Evolutionary conservation across 2,888 invertebrate genomes (phyloP).

Genomic region (Psylliodes chrysocephalus): DNA sequence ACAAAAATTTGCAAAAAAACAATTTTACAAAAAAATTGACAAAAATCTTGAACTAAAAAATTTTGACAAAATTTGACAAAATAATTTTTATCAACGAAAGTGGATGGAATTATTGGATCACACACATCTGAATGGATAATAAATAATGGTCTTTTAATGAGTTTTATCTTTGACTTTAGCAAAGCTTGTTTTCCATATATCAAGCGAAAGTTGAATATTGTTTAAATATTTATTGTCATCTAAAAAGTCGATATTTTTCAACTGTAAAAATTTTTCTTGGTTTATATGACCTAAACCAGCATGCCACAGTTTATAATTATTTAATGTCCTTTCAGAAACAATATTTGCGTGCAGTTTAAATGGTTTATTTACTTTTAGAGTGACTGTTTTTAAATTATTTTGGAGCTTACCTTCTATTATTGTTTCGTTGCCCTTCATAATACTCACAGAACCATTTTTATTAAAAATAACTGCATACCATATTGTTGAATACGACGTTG

Average conservation of each 20-base stretch:
- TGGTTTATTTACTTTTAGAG: too few relatives aligned
- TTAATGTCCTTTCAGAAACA: too few relatives aligned
- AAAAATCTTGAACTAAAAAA: too few relatives aligned
- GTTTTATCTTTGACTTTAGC: constrained; percentile 30
- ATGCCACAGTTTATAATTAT: constrained; percentile 22
- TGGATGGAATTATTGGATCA: constrained; percentile 18
- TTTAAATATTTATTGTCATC: constrained; percentile 18
- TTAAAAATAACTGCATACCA: too few relatives aligned
- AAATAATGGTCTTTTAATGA: constrained; percentile 23
- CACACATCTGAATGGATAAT: constrained; percentile 27
- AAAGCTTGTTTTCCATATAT: constrained; percentile 40
- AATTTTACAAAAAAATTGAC: too few relatives aligned
- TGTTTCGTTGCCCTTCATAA: constrained; percentile 41
- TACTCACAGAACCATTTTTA: constrained; percentile 32
- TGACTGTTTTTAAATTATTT: constrained; percentile 43
- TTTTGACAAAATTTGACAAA: too few relatives aligned
- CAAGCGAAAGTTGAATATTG: constrained; percentile 24
- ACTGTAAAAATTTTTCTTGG: constrained; percentile 14
- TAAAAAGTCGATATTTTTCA: constrained; percentile 6
- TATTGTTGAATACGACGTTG: too few relatives aligned
- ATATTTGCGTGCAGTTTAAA: too few relatives aligned
- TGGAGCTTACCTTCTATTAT: constrained; percentile 47
- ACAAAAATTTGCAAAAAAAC: too few relatives aligned
- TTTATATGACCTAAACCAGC: constrained; percentile 26
- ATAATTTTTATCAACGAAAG: constrained; percentile 54